phyloP scores from a whole-genome alignment of 2,888 invertebrate genomes.

The Heliconius ismenius region DNA sequence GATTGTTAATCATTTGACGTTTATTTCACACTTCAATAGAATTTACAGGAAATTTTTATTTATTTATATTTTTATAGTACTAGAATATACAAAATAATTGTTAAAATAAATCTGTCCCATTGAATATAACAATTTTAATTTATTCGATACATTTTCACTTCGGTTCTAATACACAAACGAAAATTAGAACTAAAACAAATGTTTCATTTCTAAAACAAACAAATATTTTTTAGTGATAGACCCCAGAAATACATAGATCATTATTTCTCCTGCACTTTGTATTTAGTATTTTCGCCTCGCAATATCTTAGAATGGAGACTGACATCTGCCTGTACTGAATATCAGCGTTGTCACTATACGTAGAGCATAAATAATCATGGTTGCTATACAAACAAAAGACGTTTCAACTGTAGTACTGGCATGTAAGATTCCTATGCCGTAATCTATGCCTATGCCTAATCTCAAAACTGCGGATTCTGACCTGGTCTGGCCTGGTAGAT shows the following conservation, averaged over 20 bases:
- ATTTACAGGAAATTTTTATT: neutral
- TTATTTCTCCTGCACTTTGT: conserved; percentile 9
- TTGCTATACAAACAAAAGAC: conserved; percentile 48
- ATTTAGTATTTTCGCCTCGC: conserved; percentile 38
- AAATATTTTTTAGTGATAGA: no score
- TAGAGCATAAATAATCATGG: conserved; percentile 48
- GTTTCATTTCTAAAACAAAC: no score
- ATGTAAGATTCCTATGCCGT: conserved; percentile 56
- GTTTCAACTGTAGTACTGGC: conserved; percentile 49
- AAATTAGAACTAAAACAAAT: neutral
- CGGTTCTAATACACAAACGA: neutral
- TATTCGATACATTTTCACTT: no score
- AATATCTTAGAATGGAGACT: conserved; percentile 46
- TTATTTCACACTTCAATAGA: neutral
- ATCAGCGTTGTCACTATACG: conserved; percentile 46
- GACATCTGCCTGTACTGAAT: conserved; percentile 43
- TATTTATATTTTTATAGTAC: neutral
- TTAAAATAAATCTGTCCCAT: neutral
- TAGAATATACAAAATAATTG: neutral
- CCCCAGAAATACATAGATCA: neutral
- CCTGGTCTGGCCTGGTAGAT: conserved; percentile 49
- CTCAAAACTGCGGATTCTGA: conserved; percentile 58
- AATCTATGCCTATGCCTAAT: no score
- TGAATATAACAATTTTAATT: neutral
- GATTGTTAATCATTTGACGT: neutral